phyloP scores from a whole-genome alignment of 2,113 vertebrate genomes.

The Okapia johnstoni region DNA sequence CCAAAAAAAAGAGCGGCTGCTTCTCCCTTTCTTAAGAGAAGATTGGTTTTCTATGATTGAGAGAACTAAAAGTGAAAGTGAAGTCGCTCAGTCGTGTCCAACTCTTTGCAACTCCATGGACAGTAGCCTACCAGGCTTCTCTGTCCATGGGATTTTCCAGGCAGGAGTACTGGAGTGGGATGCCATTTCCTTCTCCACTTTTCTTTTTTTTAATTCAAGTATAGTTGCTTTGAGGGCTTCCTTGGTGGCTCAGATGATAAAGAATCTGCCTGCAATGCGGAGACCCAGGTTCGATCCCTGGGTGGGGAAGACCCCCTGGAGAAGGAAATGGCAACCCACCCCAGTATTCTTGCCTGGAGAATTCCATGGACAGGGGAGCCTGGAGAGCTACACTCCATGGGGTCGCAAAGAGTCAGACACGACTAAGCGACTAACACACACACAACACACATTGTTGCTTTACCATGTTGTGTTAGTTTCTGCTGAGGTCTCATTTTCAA shows the following conservation, averaged over 20 bases:
- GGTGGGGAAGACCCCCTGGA: background rate
- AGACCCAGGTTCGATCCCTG: background rate
- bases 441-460: background rate
- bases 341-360: background rate
- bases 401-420: background rate
- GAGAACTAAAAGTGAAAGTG: too few species aligned
- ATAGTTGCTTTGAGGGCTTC: background rate
- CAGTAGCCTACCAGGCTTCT: too few species aligned
- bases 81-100: too few species aligned
- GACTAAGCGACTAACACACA: background rate
- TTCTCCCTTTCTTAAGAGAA: too few species aligned
- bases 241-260: background rate
- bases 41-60: too few species aligned
- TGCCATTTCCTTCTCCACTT: too few species aligned
- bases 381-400: background rate
- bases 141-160: too few species aligned
- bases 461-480: background rate
- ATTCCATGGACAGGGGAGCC: background rate
- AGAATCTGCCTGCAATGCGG: background rate
- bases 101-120: too few species aligned
- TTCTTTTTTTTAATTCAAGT: background rate
- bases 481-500: slow-evolving; percentile 2
- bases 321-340: background rate
- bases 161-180: too few species aligned
- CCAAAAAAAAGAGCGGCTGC: too few species aligned